Evolutionary conservation across 2,888 invertebrate species (phyloP), one percentile per base, ranked within the genome.

Genomic region (Prosopocoilus inquinatus): DNA sequence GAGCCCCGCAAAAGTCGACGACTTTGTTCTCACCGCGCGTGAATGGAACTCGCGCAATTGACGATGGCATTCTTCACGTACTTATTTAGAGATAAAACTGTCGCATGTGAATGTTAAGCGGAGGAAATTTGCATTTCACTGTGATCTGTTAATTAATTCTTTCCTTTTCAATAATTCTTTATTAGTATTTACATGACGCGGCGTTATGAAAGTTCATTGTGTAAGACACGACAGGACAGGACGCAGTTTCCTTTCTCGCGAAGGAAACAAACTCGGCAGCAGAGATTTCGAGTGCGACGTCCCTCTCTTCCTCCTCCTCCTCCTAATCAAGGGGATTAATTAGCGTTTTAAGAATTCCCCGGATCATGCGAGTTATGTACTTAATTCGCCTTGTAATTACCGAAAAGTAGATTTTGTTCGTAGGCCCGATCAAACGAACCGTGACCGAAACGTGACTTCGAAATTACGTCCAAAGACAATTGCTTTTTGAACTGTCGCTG

Each of bases 241-340:
- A 28, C 20, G 20, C 20, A 28, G 7, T 28, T 28, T 28, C 20
- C 20, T 28, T 7, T 7, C 5, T 28, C 20, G 20, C 3, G 20
- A 28, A 28, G 20, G 5, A 28, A 28, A 28, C 20, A 28, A n/a
- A 28, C 20, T 28, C 7, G 20, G 20, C 20, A 28, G 20, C 20
- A n/a, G n/a, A n/a, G 20, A 28, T 28, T 28, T 28, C 20, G 20
- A 28, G 20, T 28, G 7, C 20, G 20, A 28, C 20, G 56, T 57
- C 55, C n/a, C n/a, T n/a, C n/a, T n/a, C n/a, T n/a, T n/a, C n/a
- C n/a, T n/a, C n/a, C n/a, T n/a, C n/a, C n/a, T n/a, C n/a, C 59
- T 57, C 60, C 61, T 64, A 67, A 66, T 67, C 63, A 66, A 64
- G 57, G 60, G 65, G 65, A 66, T 66, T 66, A 65, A 67, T 67